phyloP scores from a whole-genome alignment of 2,888 invertebrate genomes.

The Cynaeus angustus region DNA sequence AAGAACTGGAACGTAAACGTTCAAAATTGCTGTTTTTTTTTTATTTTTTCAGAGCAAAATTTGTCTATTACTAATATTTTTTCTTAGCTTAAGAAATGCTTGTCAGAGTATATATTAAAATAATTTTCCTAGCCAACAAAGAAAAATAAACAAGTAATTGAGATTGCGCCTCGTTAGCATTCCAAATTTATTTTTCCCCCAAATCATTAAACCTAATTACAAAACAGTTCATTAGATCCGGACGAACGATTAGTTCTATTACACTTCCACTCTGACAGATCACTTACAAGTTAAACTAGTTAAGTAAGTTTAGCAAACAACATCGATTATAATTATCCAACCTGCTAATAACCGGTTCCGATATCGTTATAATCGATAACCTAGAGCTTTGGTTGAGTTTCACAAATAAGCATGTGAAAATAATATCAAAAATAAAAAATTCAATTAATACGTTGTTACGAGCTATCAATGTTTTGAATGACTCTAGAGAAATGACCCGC shows the following conservation, averaged over 20 bases:
- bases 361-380: constrained; percentile 3
- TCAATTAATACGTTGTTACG: neutral
- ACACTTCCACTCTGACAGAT: constrained; percentile 14
- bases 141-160: neutral
- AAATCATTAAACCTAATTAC: neutral
- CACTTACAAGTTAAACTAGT: constrained; percentile 22
- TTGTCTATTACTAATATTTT: no score
- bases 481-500: constrained; percentile 2
- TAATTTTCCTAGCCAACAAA: no score
- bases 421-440: neutral
- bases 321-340: constrained; percentile 39
- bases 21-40: no score
- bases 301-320: constrained; percentile 21
- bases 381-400: neutral
- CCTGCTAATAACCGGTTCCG: constrained; percentile 16
- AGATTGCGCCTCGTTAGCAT: no score
- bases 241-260: constrained; percentile 1
- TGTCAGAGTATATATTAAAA: no score
- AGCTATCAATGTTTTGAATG: neutral
- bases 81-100: no score
- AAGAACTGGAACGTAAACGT: no score
- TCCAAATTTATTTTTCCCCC: neutral
- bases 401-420: constrained; percentile 13
- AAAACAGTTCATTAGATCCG: neutral
- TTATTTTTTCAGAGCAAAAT: no score